Base-by-base conservation (phyloP, 1,140 invertebrate genomes). In the Conopomorpha cramerella region DNA sequence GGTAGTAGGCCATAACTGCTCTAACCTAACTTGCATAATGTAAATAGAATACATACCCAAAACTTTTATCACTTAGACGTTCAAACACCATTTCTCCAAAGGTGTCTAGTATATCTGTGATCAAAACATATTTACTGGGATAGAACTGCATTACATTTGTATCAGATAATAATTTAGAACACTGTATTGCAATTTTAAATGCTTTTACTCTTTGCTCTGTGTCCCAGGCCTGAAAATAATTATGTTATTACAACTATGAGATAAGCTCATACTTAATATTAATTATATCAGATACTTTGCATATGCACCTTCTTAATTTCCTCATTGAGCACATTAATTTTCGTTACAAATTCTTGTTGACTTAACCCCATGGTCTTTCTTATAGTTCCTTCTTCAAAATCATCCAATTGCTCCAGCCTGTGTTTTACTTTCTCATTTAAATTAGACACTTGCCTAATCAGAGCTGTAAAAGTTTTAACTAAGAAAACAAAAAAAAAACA, bases 71-170 rank as follows among this genome's bases (percentile, higher is more conserved):
- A 56, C 85, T 84, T 16, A 98, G 78, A 51, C 96, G 80, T 39
- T 95, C 86, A 66, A 91, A 96, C 1, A 99, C 94, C 33, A 98
- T 80, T 60, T 88, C 85, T 27, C 95, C 95, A 84, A 99, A 98
- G 55, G 89, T 94, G 63, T 98, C 95, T 30, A 99, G 78, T 42
- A 98, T 94, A 63, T 98, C 95, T 28, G 93, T 96, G 27, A 98
- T 90, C 1, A 98, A 81, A 16, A 96, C 91, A 85, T 95, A 99
- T 82, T 98, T 98, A 74, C 93, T 96, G 0, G 96, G 96, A 83
- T 98, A 99, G 78, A 98, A 98, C 49, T 89, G 88, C 52, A 96
- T 86, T 0, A 91, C 93, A 43, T 85, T 87, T 10, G 90, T 91
- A 60, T 97, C 93, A 3, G 89, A 86, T 15, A 98, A 74, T 46